Conservation (phyloP, 1,140 invertebrate genomes). For the Bombus picipes region DNA sequence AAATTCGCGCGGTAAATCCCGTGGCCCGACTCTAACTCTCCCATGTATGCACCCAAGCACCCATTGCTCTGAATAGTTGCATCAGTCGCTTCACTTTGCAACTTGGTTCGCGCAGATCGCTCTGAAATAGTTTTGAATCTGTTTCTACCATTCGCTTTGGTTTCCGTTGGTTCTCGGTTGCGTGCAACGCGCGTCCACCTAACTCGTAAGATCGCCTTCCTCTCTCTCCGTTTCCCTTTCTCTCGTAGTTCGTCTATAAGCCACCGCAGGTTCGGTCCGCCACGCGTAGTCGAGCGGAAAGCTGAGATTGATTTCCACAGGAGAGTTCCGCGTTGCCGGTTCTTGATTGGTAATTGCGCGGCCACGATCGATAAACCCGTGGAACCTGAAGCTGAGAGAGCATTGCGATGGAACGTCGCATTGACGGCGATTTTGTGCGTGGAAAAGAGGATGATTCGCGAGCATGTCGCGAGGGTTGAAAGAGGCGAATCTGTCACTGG, state of each 20-base stretch:
- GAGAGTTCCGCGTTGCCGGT: constrained; percentile 42
- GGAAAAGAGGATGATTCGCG: too few species aligned
- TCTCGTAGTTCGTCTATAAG: not conserved
- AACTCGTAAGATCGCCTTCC: constrained; percentile 50
- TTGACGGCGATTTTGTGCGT: not conserved
- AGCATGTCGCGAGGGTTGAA: not conserved
- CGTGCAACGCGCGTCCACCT: not conserved
- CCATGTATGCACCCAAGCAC: constrained; percentile 60
- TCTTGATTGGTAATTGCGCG: constrained; percentile 51
- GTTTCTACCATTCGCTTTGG: constrained; percentile 63
- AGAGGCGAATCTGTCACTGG: not conserved
- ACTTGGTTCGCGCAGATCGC: constrained; percentile 59
- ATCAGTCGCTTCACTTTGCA: constrained; percentile 26
- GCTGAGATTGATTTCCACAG: constrained; percentile 56
- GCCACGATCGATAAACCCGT: constrained; percentile 28
- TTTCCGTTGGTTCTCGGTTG: constrained; percentile 7
- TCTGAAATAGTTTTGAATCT: constrained; percentile 74
- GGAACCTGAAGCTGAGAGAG: not conserved
- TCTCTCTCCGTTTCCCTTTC: not conserved
- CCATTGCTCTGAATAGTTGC: constrained; percentile 74
- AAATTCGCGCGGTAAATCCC: constrained; percentile 70
- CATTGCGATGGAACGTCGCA: not conserved
- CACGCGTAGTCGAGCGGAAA: constrained; percentile 42
- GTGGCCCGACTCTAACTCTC: constrained; percentile 55
- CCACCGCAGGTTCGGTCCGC: not conserved